phyloP scores from a whole-genome alignment of 2,888 invertebrate genomes.

The Metalampra italica region DNA sequence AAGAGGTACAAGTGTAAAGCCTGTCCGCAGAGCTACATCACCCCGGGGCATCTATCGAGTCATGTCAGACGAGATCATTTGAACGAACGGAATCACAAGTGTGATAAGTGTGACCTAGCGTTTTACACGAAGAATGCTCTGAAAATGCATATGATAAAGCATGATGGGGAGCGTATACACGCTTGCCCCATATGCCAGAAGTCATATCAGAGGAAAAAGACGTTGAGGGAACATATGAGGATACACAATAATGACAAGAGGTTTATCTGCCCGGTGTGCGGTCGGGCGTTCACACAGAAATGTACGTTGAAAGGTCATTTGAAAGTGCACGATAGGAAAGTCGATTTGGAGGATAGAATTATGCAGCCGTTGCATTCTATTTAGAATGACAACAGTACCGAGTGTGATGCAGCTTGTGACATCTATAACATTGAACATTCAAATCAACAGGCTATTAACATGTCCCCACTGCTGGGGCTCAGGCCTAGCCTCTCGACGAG shows the following conservation, averaged over 20 bases:
- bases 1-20: slow-evolving; percentile 70
- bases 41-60: slow-evolving; percentile 65
- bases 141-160: slow-evolving; percentile 78
- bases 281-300: slow-evolving; percentile 68
- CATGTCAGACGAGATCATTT: slow-evolving; percentile 66
- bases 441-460: too few species aligned
- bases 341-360: slow-evolving; percentile 43
- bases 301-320: slow-evolving; percentile 68
- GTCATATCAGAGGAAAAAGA: slow-evolving; percentile 67
- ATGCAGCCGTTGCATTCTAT: slow-evolving; percentile 40
- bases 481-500: too few species aligned
- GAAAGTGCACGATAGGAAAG: slow-evolving; percentile 60
- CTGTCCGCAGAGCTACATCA: slow-evolving; percentile 68
- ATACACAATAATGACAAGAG: slow-evolving; percentile 70
- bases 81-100: slow-evolving; percentile 68
- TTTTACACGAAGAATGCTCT: slow-evolving; percentile 76
- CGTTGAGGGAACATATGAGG: slow-evolving; percentile 60
- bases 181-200: slow-evolving; percentile 72
- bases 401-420: too few species aligned
- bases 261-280: slow-evolving; percentile 65
- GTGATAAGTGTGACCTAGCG: slow-evolving; percentile 71
- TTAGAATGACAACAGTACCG: slow-evolving; percentile 10
- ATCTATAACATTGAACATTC: too few species aligned
- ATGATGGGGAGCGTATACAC: slow-evolving; percentile 73
- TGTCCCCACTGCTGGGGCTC: too few species aligned